Percentiles rank a stretch among this genome's conserved stretches.
phyloP scores from a whole-genome alignment of 2,113 vertebrate species.

The Calidris pygmaea region DNA sequence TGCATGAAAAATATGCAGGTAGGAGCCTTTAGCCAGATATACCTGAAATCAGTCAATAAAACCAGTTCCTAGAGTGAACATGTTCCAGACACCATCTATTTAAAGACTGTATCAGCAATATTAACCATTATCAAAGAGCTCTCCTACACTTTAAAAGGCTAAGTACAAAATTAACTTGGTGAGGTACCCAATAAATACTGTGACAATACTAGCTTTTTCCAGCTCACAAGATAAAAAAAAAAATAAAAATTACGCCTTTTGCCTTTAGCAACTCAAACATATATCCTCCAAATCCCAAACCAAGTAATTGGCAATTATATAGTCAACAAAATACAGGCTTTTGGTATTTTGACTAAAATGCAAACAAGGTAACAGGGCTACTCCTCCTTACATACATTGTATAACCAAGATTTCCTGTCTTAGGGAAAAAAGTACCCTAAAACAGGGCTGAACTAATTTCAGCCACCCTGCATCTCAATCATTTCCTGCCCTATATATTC shows the following conservation, averaged over 20 bases:
- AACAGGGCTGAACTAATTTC: neutral
- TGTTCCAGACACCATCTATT: neutral
- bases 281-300: neutral
- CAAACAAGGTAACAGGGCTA: neutral
- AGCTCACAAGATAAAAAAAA: neutral
- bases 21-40: neutral
- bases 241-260: neutral
- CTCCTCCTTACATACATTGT: neutral
- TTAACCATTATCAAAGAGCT: neutral
- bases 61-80: neutral
- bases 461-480: neutral
- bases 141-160: neutral
- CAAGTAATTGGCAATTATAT: neutral
- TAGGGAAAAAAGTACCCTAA: neutral
- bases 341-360: neutral
- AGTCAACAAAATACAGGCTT: neutral
- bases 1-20: neutral
- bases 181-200: neutral
- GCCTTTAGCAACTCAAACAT: neutral
- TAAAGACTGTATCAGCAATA: neutral
- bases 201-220: neutral
- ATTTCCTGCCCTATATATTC: neutral
- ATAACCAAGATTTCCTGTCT: neutral
- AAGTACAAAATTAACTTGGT: neutral
- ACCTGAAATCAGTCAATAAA: neutral